These are phyloP conservation scores for Corythornis vintsioides DNA, from an alignment of 2,113 vertebrate genomes.

Conservation along the genomic window DNA sequence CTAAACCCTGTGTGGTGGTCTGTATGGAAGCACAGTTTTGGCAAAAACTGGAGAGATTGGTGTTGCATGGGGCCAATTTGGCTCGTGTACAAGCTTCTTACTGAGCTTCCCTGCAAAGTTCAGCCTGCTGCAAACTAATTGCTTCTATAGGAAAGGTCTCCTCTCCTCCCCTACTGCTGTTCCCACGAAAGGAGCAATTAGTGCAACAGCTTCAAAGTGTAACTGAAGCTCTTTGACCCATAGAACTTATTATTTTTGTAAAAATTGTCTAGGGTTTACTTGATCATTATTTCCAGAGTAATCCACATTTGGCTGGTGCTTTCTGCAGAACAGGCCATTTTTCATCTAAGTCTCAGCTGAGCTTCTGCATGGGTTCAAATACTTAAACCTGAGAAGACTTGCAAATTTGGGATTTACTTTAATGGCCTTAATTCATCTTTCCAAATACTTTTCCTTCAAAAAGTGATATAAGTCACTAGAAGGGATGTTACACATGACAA, in stretches of 20 bases:
- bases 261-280: neutral
- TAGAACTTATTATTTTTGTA: neutral
- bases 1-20: neutral
- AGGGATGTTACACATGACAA: neutral
- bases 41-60: neutral
- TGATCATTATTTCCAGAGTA: neutral
- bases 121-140: neutral
- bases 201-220: neutral
- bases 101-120: neutral
- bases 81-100: neutral
- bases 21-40: neutral
- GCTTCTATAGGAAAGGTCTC: neutral
- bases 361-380: neutral
- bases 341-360: neutral
- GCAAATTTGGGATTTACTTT: neutral
- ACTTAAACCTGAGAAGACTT: neutral
- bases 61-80: neutral
- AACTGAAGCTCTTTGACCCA: neutral
- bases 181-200: slow-evolving; percentile 1
- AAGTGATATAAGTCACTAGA: neutral
- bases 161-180: neutral
- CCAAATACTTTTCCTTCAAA: neutral
- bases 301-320: neutral
- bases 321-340: neutral
- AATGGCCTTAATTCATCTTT: neutral